Evolutionary conservation across 2,888 invertebrate genomes (phyloP), one percentile per base, ranked within the genome.

Genomic region (Drosophila prolongata): DNA sequence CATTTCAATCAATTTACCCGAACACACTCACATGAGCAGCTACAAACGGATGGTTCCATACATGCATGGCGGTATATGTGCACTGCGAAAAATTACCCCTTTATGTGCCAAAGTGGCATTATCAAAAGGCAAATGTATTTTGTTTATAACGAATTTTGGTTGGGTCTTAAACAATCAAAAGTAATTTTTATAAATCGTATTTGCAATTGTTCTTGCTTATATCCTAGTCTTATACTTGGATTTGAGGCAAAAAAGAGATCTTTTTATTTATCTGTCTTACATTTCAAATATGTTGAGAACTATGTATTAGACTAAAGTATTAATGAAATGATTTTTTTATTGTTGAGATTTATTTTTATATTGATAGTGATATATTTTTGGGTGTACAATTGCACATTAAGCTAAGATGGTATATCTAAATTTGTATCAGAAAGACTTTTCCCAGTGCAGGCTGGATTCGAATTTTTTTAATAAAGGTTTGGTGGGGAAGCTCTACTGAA

Each of bases 1-100:
- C 90, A 87, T 89, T 83, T 90, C 87, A 89, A 90, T 89, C 89
- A 89, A 87, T 87, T 79, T 79, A 76, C 79, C 78, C 57, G 43
- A 76, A 34, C 68, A 58, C 56, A 61, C 49, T 59, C 52, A 50
- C 46, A 65, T 50, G 58, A 38, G 58, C 58, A 75, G 49, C 55
- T 59, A 49, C 44, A 47, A 47, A 37, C 56, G 56, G 46, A 61
- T 79, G 53, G 50, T 46, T 55, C 38, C 53, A 54, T 49, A 58
- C 34, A 65, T 47, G 52, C 40, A 55, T 55, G 43, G 62, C 44
- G 24, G 9, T 50, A 16, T 14, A 37, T 38, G 19, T 44, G 65
- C 65, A 64, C 65, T 34, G 65, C 9, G 6, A n/a, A 14, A 46
- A 65, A 43, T 14, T 52, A 30, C 1, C n/a, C 14, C 35, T 3